These are phyloP conservation scores for Gastrophryne carolinensis DNA, from an alignment of 2,797 vertebrate species.

Conservation along the genomic window DNA sequence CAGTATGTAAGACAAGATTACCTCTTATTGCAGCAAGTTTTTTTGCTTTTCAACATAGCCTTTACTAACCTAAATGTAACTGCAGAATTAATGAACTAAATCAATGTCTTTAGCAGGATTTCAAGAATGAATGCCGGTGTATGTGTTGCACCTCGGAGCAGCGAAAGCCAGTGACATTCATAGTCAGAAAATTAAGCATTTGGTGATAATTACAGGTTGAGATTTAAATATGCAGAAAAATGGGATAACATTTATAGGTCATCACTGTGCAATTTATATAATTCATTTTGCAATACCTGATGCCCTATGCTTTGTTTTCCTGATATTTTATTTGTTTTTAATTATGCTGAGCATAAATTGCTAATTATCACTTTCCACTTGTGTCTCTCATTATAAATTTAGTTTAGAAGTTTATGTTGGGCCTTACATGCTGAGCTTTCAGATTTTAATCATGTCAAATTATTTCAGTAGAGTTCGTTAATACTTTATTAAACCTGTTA, in stretches of 20 bases:
- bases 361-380: constrained; percentile 13
- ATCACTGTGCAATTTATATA: background rate
- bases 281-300: background rate
- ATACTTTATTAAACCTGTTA: background rate
- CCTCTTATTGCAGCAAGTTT: too few species aligned
- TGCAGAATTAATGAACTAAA: too few species aligned
- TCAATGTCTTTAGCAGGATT: too few species aligned
- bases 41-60: too few species aligned
- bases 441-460: background rate
- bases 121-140: too few species aligned
- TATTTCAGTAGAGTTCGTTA: background rate
- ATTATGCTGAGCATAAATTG: constrained; percentile 11
- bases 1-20: too few species aligned
- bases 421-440: background rate
- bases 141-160: too few species aligned
- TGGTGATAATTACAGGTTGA: background rate
- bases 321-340: constrained; percentile 2
- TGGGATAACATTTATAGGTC: background rate
- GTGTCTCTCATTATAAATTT: background rate
- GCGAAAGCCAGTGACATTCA: background rate
- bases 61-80: too few species aligned
- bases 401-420: background rate
- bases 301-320: background rate
- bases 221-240: background rate
- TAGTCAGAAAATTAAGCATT: background rate